Evolutionary conservation across 2,888 invertebrate species (phyloP), one percentile per base, ranked within the genome.

Genomic region (Gonocerus acuteangulatus): DNA sequence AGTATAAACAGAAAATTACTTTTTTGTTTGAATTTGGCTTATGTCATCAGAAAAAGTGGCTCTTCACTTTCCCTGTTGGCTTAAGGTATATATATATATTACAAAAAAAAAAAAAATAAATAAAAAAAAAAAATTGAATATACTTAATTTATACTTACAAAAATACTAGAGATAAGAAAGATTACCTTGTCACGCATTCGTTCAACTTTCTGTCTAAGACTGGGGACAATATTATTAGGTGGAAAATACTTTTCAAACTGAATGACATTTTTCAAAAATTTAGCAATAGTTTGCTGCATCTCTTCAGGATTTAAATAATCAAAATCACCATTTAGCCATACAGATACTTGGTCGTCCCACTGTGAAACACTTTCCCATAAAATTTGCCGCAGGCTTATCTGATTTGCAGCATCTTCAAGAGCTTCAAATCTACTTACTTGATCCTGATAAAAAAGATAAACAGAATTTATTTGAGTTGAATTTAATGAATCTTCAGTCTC

Each of bases 231-330:
- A 66, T 85, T 80, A 73, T 93, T 94, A 0, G 79, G 73, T 0
- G 92, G 91, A 23, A 95, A 71, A 18, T 89, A 89, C 72, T 92
- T 91, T 71, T 91, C 90, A 52, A 93, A 77, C 77, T 84, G 89
- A 72, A 79, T 80, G 70, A 83, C 83, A 72, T 82, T 87, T 77
- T 82, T 90, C 71, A 82, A 76, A 73, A 80, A 87, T 74, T 78
- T 85, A 69, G 75, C 82, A 67, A 78, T 85, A 69, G 77, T 81
- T 54, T 78, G 78, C 70, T 76, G 79, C 75, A 94, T 82, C 0
- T 87, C 85, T 16, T 89, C 89, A 0, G 87, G 79, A 68, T 87
- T 82, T 22, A 94, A 73, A 0, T 79, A 77, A 60, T 78, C 75
- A 70, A 87, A 86, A 1, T 82, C 80, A 2, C 72, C 76, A 56